These are phyloP conservation scores for Agrypnia vestita DNA, from an alignment of 1,140 invertebrate genomes.

Conservation along the genomic window DNA sequence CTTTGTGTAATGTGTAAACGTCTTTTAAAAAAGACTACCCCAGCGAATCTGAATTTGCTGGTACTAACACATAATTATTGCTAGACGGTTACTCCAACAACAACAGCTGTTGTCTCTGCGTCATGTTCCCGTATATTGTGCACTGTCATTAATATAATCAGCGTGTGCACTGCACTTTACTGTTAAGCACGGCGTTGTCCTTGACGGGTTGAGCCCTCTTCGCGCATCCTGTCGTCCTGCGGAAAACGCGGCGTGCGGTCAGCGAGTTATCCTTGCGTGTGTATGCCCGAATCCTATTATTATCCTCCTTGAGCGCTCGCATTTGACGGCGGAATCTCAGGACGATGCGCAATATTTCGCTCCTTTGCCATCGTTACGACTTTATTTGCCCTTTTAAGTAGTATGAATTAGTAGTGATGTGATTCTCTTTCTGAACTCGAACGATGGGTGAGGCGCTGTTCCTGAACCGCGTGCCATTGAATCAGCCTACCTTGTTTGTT, in stretches of 20 bases:
- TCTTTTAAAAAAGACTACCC: too few relatives aligned
- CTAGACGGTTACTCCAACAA: too few relatives aligned
- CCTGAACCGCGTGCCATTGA: neutral
- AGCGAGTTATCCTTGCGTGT: constrained; percentile 23
- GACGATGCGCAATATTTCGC: neutral
- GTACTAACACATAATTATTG: too few relatives aligned
- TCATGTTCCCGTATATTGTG: too few relatives aligned
- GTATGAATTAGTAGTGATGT: too few relatives aligned
- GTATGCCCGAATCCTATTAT: constrained; percentile 22
- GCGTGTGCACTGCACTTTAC: neutral
- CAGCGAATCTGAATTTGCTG: too few relatives aligned
- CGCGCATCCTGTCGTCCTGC: neutral
- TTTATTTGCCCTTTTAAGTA: neutral
- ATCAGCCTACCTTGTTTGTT: neutral
- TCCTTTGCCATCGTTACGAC: neutral
- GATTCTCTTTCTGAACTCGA: neutral
- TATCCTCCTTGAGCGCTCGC: constrained; percentile 11
- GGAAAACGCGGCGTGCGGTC: neutral
- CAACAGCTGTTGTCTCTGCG: too few relatives aligned
- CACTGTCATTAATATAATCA: too few relatives aligned
- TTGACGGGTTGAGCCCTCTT: neutral
- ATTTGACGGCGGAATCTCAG: neutral
- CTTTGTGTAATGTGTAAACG: too few relatives aligned
- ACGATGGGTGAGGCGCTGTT: neutral
- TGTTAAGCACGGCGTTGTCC: neutral